A percentile compares a stretch with the other conserved stretches of the same genome.
Evolutionary conservation across 2,888 invertebrate species (phyloP).

Genomic region (Galerucella nymphaeae): DNA sequence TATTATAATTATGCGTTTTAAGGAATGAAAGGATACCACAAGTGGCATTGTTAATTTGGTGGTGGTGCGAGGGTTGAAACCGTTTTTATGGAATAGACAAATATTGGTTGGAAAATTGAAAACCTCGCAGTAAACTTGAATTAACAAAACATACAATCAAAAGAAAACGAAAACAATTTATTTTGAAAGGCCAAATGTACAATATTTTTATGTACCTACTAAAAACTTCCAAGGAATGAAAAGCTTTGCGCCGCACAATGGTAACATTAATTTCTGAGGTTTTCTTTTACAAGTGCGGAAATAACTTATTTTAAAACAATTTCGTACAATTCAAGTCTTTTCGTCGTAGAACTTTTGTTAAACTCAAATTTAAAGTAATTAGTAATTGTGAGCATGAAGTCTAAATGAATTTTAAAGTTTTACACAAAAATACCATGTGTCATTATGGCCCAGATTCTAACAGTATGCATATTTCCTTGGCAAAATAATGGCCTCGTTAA

Average conservation of each 20-base stretch:
- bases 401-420: slow-evolving; percentile 31
- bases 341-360: slow-evolving; percentile 41
- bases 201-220: background rate
- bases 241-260: background rate
- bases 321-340: slow-evolving; percentile 33
- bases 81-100: background rate
- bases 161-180: background rate
- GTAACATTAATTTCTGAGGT: background rate
- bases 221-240: background rate
- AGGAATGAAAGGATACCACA: background rate
- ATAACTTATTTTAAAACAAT: slow-evolving; percentile 35
- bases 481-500: slow-evolving; percentile 19
- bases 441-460: slow-evolving; percentile 17
- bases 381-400: slow-evolving; percentile 34
- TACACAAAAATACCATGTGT: slow-evolving; percentile 21
- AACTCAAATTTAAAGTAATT: slow-evolving; percentile 44
- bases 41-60: background rate
- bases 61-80: background rate
- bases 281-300: slow-evolving; percentile 24
- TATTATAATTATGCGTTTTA: slow-evolving; percentile 6
- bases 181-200: background rate
- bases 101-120: background rate
- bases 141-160: background rate
- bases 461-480: slow-evolving; percentile 22
- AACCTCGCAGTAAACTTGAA: background rate